These are phyloP conservation scores for Lepidocolaptes lacrymiger DNA, from an alignment of 2,797 vertebrate species.

Conservation along the genomic window DNA sequence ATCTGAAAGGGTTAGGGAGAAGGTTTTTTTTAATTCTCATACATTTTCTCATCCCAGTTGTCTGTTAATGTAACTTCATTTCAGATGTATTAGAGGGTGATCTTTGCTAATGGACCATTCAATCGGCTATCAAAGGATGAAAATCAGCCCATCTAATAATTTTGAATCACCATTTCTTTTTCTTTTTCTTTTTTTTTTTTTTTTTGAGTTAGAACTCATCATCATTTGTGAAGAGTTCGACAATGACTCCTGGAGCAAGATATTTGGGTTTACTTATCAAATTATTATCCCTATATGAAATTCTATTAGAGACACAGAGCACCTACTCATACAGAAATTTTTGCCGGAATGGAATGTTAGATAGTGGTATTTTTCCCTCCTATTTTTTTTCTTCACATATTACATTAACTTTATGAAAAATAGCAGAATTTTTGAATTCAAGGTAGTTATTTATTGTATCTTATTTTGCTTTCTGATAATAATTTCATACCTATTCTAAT, in stretches of 20 bases:
- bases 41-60: background rate
- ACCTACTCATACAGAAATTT: background rate
- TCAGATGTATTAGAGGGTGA: background rate
- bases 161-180: background rate
- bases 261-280: background rate
- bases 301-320: background rate
- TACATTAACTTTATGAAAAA: background rate
- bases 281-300: background rate
- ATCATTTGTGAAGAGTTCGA: background rate
- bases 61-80: background rate
- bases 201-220: background rate
- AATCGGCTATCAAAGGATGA: background rate
- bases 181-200: background rate
- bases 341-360: background rate
- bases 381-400: background rate
- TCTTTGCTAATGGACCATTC: background rate
- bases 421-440: background rate
- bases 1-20: background rate
- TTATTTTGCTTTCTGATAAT: conserved; percentile 54
- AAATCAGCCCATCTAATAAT: background rate
- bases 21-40: background rate
- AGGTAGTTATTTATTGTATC: conserved; percentile 17
- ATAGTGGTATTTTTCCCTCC: background rate
- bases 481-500: conserved; percentile 56
- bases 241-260: background rate